Evolutionary conservation across 1,140 invertebrate genomes (phyloP).

Genomic region (Drosophila arawakana): DNA sequence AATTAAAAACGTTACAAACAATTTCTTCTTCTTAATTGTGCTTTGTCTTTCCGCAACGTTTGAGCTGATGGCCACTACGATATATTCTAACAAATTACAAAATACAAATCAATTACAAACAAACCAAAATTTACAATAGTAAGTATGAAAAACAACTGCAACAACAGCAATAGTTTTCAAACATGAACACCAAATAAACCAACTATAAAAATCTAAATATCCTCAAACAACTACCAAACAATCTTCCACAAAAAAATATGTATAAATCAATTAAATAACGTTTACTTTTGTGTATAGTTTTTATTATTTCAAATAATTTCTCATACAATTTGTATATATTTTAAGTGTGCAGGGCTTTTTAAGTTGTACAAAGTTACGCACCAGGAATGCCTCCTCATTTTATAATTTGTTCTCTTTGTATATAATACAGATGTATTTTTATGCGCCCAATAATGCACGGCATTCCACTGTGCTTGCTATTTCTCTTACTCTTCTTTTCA

Average conservation of each 20-base stretch:
- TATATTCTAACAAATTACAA: conserved; percentile 82
- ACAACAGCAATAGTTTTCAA: conserved; percentile 35
- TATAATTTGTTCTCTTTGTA: conserved; percentile 17
- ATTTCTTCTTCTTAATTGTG: conserved; percentile 84
- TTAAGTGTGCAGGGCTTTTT: conserved; percentile 40
- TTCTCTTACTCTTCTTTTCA: conserved; percentile 3
- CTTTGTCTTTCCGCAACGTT: conserved; percentile 85
- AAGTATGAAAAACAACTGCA: conserved; percentile 68
- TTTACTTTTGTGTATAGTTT: conserved; percentile 61
- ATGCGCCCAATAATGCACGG: conserved; percentile 26
- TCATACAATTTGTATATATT: conserved; percentile 38
- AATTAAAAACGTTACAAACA: conserved; percentile 65
- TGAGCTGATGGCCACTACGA: conserved; percentile 85
- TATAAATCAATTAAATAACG: no score
- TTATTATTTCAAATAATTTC: conserved; percentile 25
- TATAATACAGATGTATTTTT: conserved; percentile 29
- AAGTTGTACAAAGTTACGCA: conserved; percentile 30
- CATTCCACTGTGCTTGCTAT: conserved; percentile 29
- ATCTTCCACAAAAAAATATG: conserved; percentile 31
- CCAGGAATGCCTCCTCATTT: conserved; percentile 21
- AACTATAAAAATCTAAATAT: conserved; percentile 56
- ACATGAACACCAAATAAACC: conserved; percentile 35
- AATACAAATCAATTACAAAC: conserved; percentile 75
- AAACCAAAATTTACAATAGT: conserved; percentile 73
- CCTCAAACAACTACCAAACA: conserved; percentile 44